Conservation (phyloP, 2,888 invertebrate genomes). For the Slavum lentiscoides region DNA sequence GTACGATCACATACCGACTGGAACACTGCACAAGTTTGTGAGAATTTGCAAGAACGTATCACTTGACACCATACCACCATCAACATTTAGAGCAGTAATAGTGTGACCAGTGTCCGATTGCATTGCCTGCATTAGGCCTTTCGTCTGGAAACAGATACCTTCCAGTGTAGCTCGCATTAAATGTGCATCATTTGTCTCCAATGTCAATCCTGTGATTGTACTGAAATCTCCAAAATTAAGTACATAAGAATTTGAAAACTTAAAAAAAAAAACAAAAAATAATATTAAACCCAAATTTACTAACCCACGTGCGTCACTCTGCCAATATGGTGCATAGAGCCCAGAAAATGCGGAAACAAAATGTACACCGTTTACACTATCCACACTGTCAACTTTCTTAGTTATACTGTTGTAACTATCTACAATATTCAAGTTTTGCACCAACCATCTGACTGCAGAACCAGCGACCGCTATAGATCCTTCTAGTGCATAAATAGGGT, state of each 20-base stretch:
- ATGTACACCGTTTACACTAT: conserved; percentile 90
- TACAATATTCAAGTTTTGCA: conserved; percentile 87
- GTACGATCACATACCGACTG: conserved; percentile 71
- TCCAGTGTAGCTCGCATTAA: conserved; percentile 92
- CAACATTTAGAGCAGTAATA: conserved; percentile 81
- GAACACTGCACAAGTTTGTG: conserved; percentile 89
- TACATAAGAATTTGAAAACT: too few species aligned
- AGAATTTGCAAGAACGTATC: conserved; percentile 92
- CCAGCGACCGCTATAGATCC: conserved; percentile 93
- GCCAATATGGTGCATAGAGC: conserved; percentile 96
- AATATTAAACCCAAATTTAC: conserved; percentile 57
- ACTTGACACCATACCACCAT: conserved; percentile 91
- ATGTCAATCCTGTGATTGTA: conserved; percentile 89
- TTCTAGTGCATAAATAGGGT: conserved; percentile 91
- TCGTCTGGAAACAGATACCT: conserved; percentile 94
- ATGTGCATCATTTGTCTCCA: conserved; percentile 89
- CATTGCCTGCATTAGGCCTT: conserved; percentile 93
- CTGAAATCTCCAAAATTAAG: conserved; percentile 61
- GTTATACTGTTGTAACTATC: conserved; percentile 70
- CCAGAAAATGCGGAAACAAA: conserved; percentile 98
- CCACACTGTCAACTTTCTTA: conserved; percentile 75
- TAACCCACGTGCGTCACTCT: conserved; percentile 90
- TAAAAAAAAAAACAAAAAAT: too few species aligned
- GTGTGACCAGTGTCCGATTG: conserved; percentile 86
- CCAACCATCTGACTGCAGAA: conserved; percentile 87